Conservation (phyloP, 2,113 vertebrate genomes). For the Cinclus cinclus region DNA sequence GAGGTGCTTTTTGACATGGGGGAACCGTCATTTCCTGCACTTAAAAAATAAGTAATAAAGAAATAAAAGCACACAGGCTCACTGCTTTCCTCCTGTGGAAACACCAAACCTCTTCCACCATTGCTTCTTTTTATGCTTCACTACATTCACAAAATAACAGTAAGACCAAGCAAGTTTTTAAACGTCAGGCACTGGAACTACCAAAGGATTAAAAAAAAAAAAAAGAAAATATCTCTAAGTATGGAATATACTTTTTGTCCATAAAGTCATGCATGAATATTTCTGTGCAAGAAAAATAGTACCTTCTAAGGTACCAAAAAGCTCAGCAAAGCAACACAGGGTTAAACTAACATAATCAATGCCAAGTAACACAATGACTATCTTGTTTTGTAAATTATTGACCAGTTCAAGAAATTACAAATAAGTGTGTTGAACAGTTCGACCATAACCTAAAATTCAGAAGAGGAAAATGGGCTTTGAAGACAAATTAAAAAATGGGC, state of each 20-base stretch:
- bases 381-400: not conserved
- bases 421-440: not conserved
- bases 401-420: not conserved
- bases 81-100: not conserved
- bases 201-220: not conserved
- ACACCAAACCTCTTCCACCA: not conserved
- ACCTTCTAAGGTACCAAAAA: not conserved
- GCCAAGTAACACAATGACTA: not conserved
- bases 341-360: not conserved
- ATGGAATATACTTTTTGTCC: not conserved
- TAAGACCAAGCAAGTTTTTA: not conserved
- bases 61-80: not conserved
- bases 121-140: not conserved
- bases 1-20: not conserved
- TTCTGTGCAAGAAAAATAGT: not conserved
- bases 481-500: not conserved
- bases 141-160: not conserved
- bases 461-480: not conserved
- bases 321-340: not conserved
- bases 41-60: not conserved
- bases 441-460: not conserved
- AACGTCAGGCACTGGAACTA: not conserved
- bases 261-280: not conserved
- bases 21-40: not conserved
- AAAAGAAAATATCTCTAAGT: not conserved